Conservation (phyloP, 2,797 vertebrate genomes). For the Darevskia mixta region DNA sequence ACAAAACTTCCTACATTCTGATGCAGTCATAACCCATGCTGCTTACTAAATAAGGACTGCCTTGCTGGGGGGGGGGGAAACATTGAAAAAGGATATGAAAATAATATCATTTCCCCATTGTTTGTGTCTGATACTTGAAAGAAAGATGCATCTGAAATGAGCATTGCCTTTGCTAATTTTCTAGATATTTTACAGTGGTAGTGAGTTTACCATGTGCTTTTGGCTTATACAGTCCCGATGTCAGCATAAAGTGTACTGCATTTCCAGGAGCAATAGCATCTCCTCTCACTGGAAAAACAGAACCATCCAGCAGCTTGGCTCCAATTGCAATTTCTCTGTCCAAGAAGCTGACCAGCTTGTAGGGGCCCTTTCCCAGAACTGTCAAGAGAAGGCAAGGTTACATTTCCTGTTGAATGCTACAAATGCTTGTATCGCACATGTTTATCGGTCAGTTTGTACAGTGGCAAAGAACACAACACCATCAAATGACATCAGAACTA, state of each 20-base stretch:
- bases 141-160: neutral
- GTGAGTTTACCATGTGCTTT: slow-evolving; percentile 88
- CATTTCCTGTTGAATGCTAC: slow-evolving; percentile 29
- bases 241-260: slow-evolving; percentile 90
- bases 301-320: slow-evolving; percentile 73
- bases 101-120: neutral
- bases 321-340: slow-evolving; percentile 80
- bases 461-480: slow-evolving; percentile 6
- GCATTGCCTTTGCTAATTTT: neutral
- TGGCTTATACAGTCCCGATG: slow-evolving; percentile 88
- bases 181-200: slow-evolving; percentile 21
- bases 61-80: neutral
- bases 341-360: slow-evolving; percentile 85
- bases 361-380: slow-evolving; percentile 95
- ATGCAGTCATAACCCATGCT: slow-evolving; percentile 4
- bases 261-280: slow-evolving; percentile 69
- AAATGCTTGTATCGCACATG: neutral
- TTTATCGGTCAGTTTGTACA: neutral
- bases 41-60: neutral
- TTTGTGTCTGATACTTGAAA: neutral
- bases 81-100: neutral
- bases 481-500: neutral
- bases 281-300: slow-evolving; percentile 78
- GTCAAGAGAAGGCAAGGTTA: slow-evolving; percentile 59
- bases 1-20: neutral